Evolutionary conservation across 1,140 invertebrate genomes (phyloP).

Genomic region (Ditylenchus dipsaci): DNA sequence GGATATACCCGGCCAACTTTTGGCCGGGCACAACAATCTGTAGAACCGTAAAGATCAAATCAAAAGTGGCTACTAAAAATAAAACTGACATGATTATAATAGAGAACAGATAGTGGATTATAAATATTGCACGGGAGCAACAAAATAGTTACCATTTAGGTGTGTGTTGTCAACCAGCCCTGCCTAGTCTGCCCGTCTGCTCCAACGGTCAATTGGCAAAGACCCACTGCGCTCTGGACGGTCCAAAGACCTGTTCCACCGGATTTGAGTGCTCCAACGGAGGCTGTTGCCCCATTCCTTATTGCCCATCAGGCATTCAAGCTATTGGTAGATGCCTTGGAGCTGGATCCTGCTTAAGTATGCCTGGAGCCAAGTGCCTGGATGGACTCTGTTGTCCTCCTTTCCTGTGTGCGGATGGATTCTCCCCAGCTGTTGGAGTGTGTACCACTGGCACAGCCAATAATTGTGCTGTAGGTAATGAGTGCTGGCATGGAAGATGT

Average conservation of each 20-base stretch:
- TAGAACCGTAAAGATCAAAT: too few species aligned
- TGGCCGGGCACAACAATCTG: too few species aligned
- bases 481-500: constrained; percentile 46
- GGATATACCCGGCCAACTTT: too few species aligned
- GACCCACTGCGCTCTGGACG: constrained; percentile 7
- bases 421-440: constrained; percentile 18
- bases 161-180: not conserved
- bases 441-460: constrained; percentile 35
- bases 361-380: constrained; percentile 15
- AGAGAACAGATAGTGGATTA: too few species aligned
- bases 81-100: too few species aligned
- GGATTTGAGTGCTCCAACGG: constrained; percentile 53
- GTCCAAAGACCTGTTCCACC: constrained; percentile 34
- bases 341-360: constrained; percentile 11
- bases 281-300: constrained; percentile 52
- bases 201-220: constrained; percentile 42
- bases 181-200: constrained; percentile 40
- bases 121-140: too few species aligned
- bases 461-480: constrained; percentile 44
- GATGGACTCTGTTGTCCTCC: constrained; percentile 42
- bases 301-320: constrained; percentile 48
- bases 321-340: constrained; percentile 22
- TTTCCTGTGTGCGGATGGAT: constrained; percentile 34
- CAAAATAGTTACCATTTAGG: too few species aligned
- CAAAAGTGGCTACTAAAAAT: too few species aligned